These are phyloP conservation scores for Calliopum simillimum DNA, from an alignment of 2,888 invertebrate species.

Conservation along the genomic window DNA sequence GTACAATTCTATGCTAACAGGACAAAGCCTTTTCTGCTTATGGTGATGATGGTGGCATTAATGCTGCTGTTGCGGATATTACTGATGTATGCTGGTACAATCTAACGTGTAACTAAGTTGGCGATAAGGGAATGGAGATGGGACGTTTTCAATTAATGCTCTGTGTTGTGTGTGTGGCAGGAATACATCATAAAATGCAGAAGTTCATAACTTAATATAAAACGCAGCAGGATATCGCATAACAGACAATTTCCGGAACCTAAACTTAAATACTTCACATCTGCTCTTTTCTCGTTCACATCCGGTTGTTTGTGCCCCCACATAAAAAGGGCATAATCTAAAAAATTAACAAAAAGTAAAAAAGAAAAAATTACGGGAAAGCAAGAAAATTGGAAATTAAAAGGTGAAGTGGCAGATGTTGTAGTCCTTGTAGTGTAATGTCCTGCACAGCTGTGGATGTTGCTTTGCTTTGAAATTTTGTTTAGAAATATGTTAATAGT, in stretches of 20 bases:
- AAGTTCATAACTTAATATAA: constrained; percentile 61
- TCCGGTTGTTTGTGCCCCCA: constrained; percentile 10
- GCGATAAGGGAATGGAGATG: no score
- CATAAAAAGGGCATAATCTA: not conserved
- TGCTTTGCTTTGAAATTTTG: not conserved
- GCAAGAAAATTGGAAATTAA: constrained; percentile 22
- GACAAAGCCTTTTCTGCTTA: no score
- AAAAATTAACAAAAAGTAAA: not conserved
- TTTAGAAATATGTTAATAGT: not conserved
- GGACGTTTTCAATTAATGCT: no score
- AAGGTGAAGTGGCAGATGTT: not conserved
- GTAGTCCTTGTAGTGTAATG: constrained; percentile 1
- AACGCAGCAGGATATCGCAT: constrained; percentile 64
- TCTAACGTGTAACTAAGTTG: no score
- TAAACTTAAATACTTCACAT: constrained; percentile 53
- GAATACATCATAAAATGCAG: constrained; percentile 43
- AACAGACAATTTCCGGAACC: constrained; percentile 64
- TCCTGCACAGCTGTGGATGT: constrained; percentile 7
- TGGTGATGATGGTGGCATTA: no score
- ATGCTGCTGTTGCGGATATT: no score
- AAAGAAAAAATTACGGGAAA: not conserved
- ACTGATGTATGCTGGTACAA: no score
- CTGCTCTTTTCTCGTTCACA: constrained; percentile 1
- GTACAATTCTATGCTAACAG: no score
- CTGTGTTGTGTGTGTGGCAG: not conserved